These are phyloP conservation scores for Thymallus thymallus DNA, from an alignment of 2,113 vertebrate species.

Conservation along the genomic window DNA sequence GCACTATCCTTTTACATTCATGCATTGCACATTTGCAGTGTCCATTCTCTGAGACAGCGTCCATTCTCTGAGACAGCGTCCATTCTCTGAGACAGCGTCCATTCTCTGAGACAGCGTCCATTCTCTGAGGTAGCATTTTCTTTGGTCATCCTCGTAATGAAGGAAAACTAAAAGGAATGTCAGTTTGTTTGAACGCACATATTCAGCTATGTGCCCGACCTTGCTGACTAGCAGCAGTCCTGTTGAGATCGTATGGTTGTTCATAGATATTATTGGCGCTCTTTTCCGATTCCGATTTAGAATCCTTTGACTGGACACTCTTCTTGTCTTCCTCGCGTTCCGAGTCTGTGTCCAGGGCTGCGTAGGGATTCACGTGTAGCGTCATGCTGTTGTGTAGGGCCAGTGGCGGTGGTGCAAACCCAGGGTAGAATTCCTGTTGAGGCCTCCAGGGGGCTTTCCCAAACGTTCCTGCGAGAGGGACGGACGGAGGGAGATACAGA, in stretches of 20 bases:
- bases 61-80: conserved; percentile 89
- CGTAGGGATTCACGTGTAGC: conserved; percentile 68
- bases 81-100: conserved; percentile 74
- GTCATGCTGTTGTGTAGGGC: conserved; percentile 57
- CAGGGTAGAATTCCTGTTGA: conserved; percentile 71
- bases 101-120: conserved; percentile 70
- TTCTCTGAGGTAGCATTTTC: conserved; percentile 87
- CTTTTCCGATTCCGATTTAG: conserved; percentile 54
- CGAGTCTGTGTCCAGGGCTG: conserved; percentile 70
- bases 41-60: conserved; percentile 70
- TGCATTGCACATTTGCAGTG: conserved; percentile 66
- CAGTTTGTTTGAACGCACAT: conserved; percentile 5
- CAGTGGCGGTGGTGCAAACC: conserved; percentile 45
- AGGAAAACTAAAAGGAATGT: conserved; percentile 31
- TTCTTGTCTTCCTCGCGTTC: conserved; percentile 70
- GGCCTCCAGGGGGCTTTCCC: conserved; percentile 88
- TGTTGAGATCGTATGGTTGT: conserved; percentile 74
- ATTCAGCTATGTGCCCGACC: conserved; percentile 76
- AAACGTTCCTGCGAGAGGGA: conserved; percentile 84
- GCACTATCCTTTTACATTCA: conserved; percentile 63
- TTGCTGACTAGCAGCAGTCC: conserved; percentile 73
- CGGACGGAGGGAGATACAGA: background rate
- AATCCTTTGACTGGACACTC: conserved; percentile 58
- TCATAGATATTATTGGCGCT: conserved; percentile 62
- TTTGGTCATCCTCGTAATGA: conserved; percentile 66